Evolutionary conservation across 2,113 vertebrate species (phyloP), one percentile per base, ranked within the genome.

Genomic region (Nesoenas mayeri): DNA sequence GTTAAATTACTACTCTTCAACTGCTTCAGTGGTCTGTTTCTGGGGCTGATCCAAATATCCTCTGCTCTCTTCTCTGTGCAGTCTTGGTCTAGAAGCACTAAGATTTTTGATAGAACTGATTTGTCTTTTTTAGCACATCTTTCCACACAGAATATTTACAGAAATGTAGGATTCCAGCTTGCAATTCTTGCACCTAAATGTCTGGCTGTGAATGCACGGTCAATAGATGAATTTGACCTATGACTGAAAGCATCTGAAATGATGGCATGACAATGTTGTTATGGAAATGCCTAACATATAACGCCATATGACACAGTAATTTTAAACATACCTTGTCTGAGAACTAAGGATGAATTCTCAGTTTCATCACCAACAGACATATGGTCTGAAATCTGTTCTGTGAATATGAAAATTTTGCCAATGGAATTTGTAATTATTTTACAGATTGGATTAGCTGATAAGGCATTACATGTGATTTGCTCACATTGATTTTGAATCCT

Each of bases 361-460:
- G 86, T 95, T 95, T 83, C 92, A 95, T 96, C 95, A 95, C 71
- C 86, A 96, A 91, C 91, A 96, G 95, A 87, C 96, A 97, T 97
- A 97, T 95, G 96, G 96, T 95, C 89, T 89, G 79, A 95, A 97
- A 96, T 96, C 93, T 96, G 96, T 91, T 95, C 96, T 81, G 95
- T 92, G 89, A 96, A 92, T 69, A 44, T 74, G 78, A 96, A 93
- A 91, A 72, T 91, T 93, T 91, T 93, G 91, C 89, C 86, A 95
- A 36, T 61, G 65, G 56, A 93, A 93, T 86, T 95, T 92, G 84
- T 89, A 93, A 96, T 92, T 84, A 89, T 96, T 87, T 81, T 95
- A 81, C 80, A 91, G 93, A 95, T 84, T 91, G 79, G 38, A 72
- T 79, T 74, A 60, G 51, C 89, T 89, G 56, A 61, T 92, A 92